Base-by-base conservation (phyloP, 2,113 vertebrate genomes). In the Pipra filicauda region DNA sequence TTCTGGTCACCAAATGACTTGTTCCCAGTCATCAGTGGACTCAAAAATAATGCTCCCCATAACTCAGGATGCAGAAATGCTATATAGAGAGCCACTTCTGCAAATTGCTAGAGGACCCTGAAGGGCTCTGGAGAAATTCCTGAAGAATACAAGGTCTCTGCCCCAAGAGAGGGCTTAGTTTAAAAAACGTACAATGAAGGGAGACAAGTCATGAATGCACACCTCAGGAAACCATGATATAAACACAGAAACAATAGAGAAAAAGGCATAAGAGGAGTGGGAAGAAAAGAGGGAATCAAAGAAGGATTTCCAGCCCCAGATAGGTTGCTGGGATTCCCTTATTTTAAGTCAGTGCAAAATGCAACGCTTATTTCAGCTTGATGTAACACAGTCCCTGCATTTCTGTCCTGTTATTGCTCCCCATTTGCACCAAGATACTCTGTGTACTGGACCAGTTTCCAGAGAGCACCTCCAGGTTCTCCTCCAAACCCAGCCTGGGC, bases 191-290 rank as follows among this genome's bases (percentile, higher is more conserved):
- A 66, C 30, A 90, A 33, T 0, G 2, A 66, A 80, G 24, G 54
- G 62, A 92, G 17, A 44, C 19, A 61, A 89, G 35, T 41, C n/a
- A 62, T 2, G 28, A 20, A 65, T 1, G 3, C 8, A 58, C 33
- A 64, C 6, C 24, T 17, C 0, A 0, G 30, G 19, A 62, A 92
- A 74, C 17, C 2, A 2, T 0, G 6, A 76, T 21, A 64, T 64
- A 41, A 33, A 2, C 58, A 75, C n/a, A 49, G n/a, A 71, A 85
- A 65, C 27, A 54, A 54, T 17, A 23, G 6, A 51, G 51, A 31
- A 80, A 91, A 83, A 91, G 31, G 39, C 1, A 0, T 43, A 61
- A 66, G 48, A 85, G 18, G 24, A 93, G 51, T 3, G 1, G 0
- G 5, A 84, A 89, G 21, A 59, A 93, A 79, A 79, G 22, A 88